Base-by-base conservation (phyloP, 2,797 vertebrate genomes). In the Clarias pachynema region DNA sequence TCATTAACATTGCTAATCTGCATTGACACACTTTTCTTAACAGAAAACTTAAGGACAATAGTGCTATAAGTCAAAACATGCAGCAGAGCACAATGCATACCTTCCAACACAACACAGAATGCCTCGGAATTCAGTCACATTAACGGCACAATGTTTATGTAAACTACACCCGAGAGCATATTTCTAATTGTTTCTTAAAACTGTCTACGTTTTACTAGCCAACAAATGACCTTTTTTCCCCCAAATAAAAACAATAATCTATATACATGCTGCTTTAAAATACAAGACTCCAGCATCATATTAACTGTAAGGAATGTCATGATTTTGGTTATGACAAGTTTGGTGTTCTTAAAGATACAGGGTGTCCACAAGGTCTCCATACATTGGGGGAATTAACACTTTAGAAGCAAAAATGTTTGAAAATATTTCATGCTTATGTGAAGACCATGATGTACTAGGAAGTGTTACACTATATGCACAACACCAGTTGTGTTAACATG, bases 41-140 rank as follows among this genome's bases (percentile, higher is more conserved):
- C 60, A 88, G 89, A 10, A 90, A 44, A 87, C 88, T 89, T 88
- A 91, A 89, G 16, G 22, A 83, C 14, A 62, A 87, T 86, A 91
- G 74, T 83, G 85, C 57, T 86, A 84, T 14, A 73, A 66, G 68
- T 80, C 49, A 79, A 83, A 83, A 80, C 66, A 87, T 87, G 81
- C 75, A 62, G 20, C 65, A 75, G 15, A 83, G 69, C 60, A 77
- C 57, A 77, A 73, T 40, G 68, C 65, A 53, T 68, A 85, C 44
- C 85, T 86, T 85, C 60, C 24, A 53, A 77, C 24, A 81, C 40
- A 49, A 82, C 40, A 34, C 9, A 53, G 49, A 81, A 80, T 22
- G 57, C 26, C 65, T 44, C 26, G 24, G 79, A 75, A 86, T 74
- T 72, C 68, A 80, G 82, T 70, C 73, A 86, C 82, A 80, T 86